phyloP scores from a whole-genome alignment of 2,888 invertebrate species.

The Quadroppia sp. region DNA sequence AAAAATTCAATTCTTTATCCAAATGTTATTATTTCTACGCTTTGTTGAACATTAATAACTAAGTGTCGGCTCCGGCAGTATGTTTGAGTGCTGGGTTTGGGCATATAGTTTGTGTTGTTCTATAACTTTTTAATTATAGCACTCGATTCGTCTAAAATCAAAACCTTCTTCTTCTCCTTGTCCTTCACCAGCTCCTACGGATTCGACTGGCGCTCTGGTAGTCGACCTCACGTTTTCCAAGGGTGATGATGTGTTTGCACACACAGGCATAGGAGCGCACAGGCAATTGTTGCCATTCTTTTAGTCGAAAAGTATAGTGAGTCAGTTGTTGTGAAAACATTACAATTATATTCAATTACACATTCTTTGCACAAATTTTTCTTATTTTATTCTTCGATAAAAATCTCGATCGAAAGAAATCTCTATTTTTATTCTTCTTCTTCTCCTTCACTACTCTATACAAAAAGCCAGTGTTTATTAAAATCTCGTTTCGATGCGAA shows the following conservation, averaged over 20 bases:
- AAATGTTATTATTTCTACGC: slow-evolving; percentile 31
- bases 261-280: not conserved
- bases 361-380: not conserved
- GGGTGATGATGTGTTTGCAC: not conserved
- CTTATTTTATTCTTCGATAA: not conserved
- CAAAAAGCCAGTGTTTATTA: slow-evolving; percentile 7
- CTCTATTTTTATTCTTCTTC: not conserved
- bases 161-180: not conserved
- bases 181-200: not conserved
- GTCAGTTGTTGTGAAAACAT: not conserved
- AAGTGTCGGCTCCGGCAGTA: not conserved
- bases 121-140: slow-evolving; percentile 18
- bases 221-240: slow-evolving; percentile 23
- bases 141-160: not conserved
- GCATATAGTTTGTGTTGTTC: not conserved
- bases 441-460: no score
- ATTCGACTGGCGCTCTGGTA: not conserved
- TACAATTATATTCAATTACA: slow-evolving; percentile 16
- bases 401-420: slow-evolving; percentile 20
- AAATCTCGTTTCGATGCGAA: slow-evolving; percentile 2
- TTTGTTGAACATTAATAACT: slow-evolving; percentile 17
- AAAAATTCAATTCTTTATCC: not conserved
- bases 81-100: no score
- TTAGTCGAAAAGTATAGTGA: not conserved
- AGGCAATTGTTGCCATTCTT: not conserved